phyloP scores from a whole-genome alignment of 2,888 invertebrate species.

The Tromatobia lineatoria region DNA sequence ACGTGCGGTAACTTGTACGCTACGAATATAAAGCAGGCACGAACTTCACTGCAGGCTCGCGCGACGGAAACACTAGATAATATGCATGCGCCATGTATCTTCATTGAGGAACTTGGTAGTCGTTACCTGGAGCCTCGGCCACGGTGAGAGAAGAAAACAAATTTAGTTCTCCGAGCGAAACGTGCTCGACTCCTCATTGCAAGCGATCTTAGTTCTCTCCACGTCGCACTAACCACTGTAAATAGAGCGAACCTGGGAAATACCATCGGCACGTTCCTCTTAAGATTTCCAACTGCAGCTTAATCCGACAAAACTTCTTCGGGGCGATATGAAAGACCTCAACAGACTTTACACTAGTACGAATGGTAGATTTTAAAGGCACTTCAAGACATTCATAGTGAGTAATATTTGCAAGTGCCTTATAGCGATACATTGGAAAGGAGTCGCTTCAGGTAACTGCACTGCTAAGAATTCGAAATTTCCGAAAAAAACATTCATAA shows the following conservation, averaged over 20 bases:
- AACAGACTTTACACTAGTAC: conserved; percentile 5
- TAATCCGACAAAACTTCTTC: conserved; percentile 33
- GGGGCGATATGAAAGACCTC: not conserved
- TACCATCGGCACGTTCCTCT: conserved; percentile 9
- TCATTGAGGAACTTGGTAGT: conserved; percentile 27
- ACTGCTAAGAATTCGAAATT: too few relatives aligned
- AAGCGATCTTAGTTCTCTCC: conserved; percentile 34
- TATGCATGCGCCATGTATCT: conserved; percentile 22
- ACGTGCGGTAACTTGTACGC: conserved; percentile 44
- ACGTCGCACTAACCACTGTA: conserved; percentile 25
- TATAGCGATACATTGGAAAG: too few relatives aligned
- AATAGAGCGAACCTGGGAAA: conserved; percentile 18
- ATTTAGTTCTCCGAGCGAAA: conserved; percentile 41
- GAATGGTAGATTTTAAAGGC: not conserved
- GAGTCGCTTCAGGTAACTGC: too few relatives aligned
- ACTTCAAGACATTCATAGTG: not conserved
- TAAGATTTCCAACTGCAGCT: conserved; percentile 15
- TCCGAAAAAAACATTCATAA: too few relatives aligned
- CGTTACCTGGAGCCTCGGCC: conserved; percentile 9
- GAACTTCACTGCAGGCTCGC: conserved; percentile 22
- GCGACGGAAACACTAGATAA: not conserved
- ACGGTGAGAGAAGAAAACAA: conserved; percentile 42
- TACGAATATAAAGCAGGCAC: conserved; percentile 46
- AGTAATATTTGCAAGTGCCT: not conserved
- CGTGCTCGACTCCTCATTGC: not conserved